Percentiles rank a stretch among this genome's conserved stretches.
phyloP scores from a whole-genome alignment of 2,888 invertebrate species.

The Philopedon plagiatum region DNA sequence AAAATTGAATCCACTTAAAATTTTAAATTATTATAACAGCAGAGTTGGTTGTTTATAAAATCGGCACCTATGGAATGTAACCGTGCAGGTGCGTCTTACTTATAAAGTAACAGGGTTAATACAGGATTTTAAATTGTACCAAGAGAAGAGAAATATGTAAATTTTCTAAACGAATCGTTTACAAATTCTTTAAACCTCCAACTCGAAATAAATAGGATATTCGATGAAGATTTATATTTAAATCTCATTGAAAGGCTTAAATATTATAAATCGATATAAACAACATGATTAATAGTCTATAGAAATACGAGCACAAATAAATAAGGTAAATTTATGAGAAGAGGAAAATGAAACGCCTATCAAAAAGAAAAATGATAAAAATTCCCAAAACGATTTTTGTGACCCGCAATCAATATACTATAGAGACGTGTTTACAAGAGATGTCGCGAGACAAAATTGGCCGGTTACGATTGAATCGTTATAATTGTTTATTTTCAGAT shows the following conservation, averaged over 20 bases:
- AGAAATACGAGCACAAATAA: conserved; percentile 22
- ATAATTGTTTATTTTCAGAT: conserved; percentile 8
- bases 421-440: conserved; percentile 21
- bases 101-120: no score
- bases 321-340: conserved; percentile 20
- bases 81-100: no score
- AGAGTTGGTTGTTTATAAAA: no score
- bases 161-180: no score
- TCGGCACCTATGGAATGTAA: no score
- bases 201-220: neutral
- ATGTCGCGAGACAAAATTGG: conserved; percentile 31
- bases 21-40: no score
- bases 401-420: conserved; percentile 39
- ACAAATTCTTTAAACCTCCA: neutral
- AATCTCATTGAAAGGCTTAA: neutral
- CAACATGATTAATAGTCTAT: conserved; percentile 17
- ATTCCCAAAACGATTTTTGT: conserved; percentile 25
- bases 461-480: conserved; percentile 4
- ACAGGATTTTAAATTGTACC: no score
- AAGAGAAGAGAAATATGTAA: no score
- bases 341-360: conserved; percentile 20
- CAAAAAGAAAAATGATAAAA: conserved; percentile 37
- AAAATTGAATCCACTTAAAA: no score
- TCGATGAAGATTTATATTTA: conserved; percentile 3
- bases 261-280: conserved; percentile 19